Conservation (phyloP, 2,888 invertebrate species). For the Hermodice carunculata region DNA sequence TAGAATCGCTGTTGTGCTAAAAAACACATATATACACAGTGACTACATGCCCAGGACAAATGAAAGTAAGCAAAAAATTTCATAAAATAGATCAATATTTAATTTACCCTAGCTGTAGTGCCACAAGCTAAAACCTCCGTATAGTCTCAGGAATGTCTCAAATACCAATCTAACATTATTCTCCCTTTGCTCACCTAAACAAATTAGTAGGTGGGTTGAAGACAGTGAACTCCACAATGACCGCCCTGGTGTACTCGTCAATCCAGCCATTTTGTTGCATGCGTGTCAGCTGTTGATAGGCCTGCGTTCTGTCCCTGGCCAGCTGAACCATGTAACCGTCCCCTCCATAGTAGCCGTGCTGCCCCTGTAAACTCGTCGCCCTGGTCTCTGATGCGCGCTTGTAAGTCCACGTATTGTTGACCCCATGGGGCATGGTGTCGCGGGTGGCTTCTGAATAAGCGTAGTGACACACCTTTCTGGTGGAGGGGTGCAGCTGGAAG, state of each 20-base stretch:
- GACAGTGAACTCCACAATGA: slow-evolving; percentile 62
- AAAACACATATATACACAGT: too few relatives aligned
- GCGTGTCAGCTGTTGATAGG: slow-evolving; percentile 40
- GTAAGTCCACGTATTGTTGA: slow-evolving; percentile 27
- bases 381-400: slow-evolving; percentile 3
- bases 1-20: too few relatives aligned
- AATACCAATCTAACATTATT: too few relatives aligned
- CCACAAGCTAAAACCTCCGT: too few relatives aligned
- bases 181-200: slow-evolving; percentile 58
- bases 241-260: slow-evolving; percentile 52
- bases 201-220: slow-evolving; percentile 61
- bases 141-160: too few relatives aligned
- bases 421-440: slow-evolving; percentile 11
- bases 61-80: slow-evolving; percentile 2
- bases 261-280: slow-evolving; percentile 53
- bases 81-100: too few relatives aligned
- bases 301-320: slow-evolving; percentile 34
- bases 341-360: slow-evolving; percentile 51
- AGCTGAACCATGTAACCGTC: slow-evolving; percentile 48
- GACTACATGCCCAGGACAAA: too few relatives aligned
- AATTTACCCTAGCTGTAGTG: too few relatives aligned
- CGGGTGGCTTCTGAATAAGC: slow-evolving; percentile 4
- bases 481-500: too few relatives aligned
- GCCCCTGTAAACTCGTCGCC: slow-evolving; percentile 40
- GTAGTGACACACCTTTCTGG: neutral